Conservation (phyloP, 1,140 invertebrate genomes). For the Diorhabda carinulata region DNA sequence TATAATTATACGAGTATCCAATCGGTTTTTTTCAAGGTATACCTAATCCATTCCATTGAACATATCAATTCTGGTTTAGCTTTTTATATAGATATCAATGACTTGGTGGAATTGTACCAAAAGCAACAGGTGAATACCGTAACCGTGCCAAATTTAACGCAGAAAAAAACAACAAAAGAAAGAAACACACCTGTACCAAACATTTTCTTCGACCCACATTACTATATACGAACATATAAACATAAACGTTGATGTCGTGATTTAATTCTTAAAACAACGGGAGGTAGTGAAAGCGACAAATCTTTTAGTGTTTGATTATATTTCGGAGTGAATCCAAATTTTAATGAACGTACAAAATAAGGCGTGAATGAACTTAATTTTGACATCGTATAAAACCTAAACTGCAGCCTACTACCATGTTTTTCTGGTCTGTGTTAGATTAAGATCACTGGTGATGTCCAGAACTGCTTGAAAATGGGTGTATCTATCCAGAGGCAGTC, state of each 20-base stretch:
- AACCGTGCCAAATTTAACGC: neutral
- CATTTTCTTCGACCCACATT: neutral
- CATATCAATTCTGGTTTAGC: neutral
- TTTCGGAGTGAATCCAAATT: no score
- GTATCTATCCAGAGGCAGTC: no score
- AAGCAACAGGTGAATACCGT: neutral
- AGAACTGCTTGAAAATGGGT: no score
- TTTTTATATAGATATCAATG: neutral
- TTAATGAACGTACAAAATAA: no score
- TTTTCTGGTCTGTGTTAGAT: no score
- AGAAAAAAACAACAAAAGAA: slow-evolving; percentile 3
- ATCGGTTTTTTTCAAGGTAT: no score
- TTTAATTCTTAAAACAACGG: neutral
- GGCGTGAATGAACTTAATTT: no score
- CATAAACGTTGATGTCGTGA: neutral
- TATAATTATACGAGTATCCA: no score
- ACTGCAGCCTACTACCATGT: no score
- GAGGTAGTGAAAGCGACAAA: neutral
- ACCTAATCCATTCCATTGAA: neutral
- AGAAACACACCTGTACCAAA: neutral
- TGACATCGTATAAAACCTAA: no score
- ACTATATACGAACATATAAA: neutral
- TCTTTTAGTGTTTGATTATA: no score
- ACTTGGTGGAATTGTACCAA: neutral
- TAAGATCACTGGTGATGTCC: no score